phyloP scores from a whole-genome alignment of 2,113 vertebrate genomes.

The Machaerirhynchus nigripectus region DNA sequence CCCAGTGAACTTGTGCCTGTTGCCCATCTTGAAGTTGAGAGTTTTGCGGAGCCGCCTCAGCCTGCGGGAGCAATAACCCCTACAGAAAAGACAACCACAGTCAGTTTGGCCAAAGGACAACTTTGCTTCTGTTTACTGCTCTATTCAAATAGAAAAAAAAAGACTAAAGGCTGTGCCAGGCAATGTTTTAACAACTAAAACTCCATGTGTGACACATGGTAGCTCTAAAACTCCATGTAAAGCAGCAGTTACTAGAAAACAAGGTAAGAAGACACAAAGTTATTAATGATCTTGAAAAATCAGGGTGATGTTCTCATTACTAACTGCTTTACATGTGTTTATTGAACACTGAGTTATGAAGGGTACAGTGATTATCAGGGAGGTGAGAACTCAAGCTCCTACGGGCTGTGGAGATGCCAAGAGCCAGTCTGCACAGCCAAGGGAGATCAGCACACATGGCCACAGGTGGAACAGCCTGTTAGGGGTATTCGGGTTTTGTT shows the following conservation, averaged over 20 bases:
- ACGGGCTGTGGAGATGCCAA: neutral
- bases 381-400: neutral
- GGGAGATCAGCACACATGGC: rapidly evolving
- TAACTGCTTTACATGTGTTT: neutral
- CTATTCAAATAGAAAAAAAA: neutral
- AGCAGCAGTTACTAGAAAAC: neutral
- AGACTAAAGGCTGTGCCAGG: neutral
- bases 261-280: rapidly evolving
- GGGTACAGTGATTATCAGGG: neutral
- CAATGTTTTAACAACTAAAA: neutral
- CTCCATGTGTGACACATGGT: rapidly evolving
- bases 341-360: neutral
- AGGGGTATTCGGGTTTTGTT: neutral
- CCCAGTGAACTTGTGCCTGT: conserved; percentile 94
- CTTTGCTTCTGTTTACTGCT: neutral
- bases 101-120: neutral
- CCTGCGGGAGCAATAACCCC: conserved; percentile 94
- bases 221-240: neutral
- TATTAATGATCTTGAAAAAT: neutral
- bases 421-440: neutral
- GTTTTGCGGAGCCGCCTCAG: conserved; percentile 93
- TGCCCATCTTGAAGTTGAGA: conserved; percentile 96
- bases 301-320: neutral
- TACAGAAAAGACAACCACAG: conserved; percentile 41
- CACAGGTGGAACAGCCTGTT: neutral